Conservation (phyloP, 2,113 vertebrate genomes). For the Nannospalax galili region DNA sequence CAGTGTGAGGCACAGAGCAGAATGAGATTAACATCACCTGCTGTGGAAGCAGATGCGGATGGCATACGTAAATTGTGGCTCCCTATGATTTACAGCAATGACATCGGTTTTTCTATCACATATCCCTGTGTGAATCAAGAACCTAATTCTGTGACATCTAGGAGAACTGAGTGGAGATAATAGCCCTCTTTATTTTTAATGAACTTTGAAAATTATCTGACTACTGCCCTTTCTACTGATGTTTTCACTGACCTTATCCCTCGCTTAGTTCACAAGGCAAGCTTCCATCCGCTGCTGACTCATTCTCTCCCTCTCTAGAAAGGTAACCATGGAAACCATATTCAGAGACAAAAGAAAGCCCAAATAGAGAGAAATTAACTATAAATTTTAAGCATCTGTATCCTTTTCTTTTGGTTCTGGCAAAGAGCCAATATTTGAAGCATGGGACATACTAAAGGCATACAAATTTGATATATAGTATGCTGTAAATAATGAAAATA, state of each 20-base stretch:
- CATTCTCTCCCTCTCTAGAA: neutral
- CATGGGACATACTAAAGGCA: neutral
- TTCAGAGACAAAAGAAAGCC: neutral
- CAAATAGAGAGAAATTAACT: neutral
- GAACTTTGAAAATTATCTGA: neutral
- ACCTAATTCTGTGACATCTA: neutral
- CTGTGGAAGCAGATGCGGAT: no score
- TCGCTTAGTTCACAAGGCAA: neutral
- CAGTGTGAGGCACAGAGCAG: neutral
- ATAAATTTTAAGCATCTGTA: neutral
- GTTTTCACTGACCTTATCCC: neutral
- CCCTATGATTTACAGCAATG: neutral
- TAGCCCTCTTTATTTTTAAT: neutral
- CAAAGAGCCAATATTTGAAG: neutral
- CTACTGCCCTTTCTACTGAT: neutral
- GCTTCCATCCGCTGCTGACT: neutral
- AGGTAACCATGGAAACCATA: slow-evolving; percentile 40
- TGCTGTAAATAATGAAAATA: neutral
- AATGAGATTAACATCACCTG: neutral
- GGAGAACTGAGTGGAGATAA: neutral
- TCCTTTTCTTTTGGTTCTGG: neutral
- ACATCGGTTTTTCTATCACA: neutral
- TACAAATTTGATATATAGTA: neutral
- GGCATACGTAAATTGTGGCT: neutral
- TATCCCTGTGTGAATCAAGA: neutral